Conservation (phyloP, 2,113 vertebrate genomes). For the Silurus glanis region DNA sequence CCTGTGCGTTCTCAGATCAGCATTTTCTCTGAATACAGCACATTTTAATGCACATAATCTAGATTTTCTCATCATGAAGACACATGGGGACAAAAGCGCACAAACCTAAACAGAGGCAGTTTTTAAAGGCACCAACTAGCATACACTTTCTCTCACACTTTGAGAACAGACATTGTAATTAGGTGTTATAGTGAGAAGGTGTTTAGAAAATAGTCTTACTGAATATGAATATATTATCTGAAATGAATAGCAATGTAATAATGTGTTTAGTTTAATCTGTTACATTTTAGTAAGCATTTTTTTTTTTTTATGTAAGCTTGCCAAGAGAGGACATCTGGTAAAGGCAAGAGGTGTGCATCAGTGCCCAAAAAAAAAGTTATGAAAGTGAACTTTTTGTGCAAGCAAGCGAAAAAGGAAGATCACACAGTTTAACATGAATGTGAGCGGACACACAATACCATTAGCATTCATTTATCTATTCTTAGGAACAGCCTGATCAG, state of each 20-base stretch:
- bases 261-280: background rate
- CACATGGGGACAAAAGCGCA: background rate
- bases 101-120: background rate
- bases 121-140: background rate
- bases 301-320: background rate
- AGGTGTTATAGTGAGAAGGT: constrained; percentile 17
- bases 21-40: background rate
- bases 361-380: background rate
- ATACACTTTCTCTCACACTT: constrained; percentile 1
- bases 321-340: background rate
- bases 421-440: background rate
- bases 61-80: background rate
- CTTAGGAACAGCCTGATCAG: background rate
- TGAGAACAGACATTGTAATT: constrained; percentile 44
- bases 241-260: background rate
- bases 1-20: background rate
- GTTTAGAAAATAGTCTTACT: background rate
- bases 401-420: background rate
- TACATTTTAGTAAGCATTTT: background rate
- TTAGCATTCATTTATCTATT: background rate
- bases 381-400: background rate
- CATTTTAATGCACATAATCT: background rate
- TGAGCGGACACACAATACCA: background rate
- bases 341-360: background rate
- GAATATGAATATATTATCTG: background rate